These are phyloP conservation scores for Osmoderma eremita DNA, from an alignment of 2,888 invertebrate genomes.

Conservation along the genomic window DNA sequence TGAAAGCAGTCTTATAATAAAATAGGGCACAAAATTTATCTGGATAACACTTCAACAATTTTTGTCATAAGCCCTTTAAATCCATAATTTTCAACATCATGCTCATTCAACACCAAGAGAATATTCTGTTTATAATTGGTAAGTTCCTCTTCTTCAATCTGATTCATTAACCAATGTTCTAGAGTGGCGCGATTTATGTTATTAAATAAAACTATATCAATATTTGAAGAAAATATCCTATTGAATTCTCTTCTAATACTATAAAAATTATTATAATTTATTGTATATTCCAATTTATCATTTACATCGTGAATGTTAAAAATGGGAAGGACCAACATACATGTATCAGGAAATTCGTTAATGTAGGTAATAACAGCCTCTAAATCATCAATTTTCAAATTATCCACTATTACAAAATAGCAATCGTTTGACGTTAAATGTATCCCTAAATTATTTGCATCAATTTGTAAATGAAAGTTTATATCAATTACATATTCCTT, in stretches of 20 bases:
- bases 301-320: slow-evolving; percentile 54
- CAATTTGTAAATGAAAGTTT: slow-evolving; percentile 19
- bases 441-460: neutral
- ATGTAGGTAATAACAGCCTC: slow-evolving; percentile 50
- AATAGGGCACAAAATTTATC: neutral
- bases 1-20: neutral
- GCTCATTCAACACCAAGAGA: slow-evolving; percentile 48
- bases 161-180: slow-evolving; percentile 49
- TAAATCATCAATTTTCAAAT: slow-evolving; percentile 51
- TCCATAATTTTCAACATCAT: slow-evolving; percentile 48
- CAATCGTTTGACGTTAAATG: slow-evolving; percentile 45
- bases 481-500: slow-evolving; percentile 42
- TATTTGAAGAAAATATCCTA: slow-evolving; percentile 44
- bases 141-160: slow-evolving; percentile 46
- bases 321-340: slow-evolving; percentile 52
- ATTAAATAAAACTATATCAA: slow-evolving; percentile 52
- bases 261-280: slow-evolving; percentile 48
- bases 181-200: slow-evolving; percentile 49
- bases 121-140: slow-evolving; percentile 39
- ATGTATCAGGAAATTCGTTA: slow-evolving; percentile 48
- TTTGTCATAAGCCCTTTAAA: slow-evolving; percentile 40
- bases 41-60: slow-evolving; percentile 1
- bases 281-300: slow-evolving; percentile 46
- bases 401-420: slow-evolving; percentile 56
- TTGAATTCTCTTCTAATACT: slow-evolving; percentile 49